Evolutionary conservation across 2,888 invertebrate genomes (phyloP).

Genomic region (Oxyteleia sp.): DNA sequence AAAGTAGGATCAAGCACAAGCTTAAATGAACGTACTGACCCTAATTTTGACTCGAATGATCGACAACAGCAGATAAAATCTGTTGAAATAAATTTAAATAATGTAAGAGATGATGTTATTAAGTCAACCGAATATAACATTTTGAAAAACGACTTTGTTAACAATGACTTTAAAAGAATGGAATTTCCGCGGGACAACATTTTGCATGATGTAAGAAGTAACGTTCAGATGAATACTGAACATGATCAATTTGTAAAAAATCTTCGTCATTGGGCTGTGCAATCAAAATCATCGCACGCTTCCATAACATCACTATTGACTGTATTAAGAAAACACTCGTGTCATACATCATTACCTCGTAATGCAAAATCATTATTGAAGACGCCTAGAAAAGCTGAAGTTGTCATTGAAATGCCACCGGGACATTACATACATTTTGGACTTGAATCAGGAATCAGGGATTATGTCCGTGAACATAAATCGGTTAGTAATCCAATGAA

Average conservation of each 20-base stretch:
- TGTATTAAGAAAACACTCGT: neutral
- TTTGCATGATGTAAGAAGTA: no score
- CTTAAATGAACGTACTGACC: neutral
- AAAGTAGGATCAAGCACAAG: neutral
- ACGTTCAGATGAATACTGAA: neutral
- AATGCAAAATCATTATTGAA: slow-evolving; percentile 1
- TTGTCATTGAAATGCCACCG: neutral
- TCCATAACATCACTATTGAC: neutral
- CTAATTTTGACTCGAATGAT: no score
- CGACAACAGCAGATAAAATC: no score
- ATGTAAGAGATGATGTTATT: no score
- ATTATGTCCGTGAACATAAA: neutral
- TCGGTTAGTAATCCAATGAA: neutral
- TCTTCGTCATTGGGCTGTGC: neutral
- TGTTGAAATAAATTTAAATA: no score
- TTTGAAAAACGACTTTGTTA: neutral
- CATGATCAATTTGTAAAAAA: neutral
- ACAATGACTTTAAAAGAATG: neutral
- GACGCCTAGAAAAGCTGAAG: neutral
- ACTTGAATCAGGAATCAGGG: neutral
- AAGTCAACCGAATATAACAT: no score
- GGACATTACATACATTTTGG: slow-evolving; percentile 1
- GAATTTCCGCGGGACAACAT: no score
- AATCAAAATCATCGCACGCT: neutral
- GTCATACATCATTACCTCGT: neutral